These are phyloP conservation scores for Lamprotornis superbus DNA, from an alignment of 2,113 vertebrate species.

Conservation along the genomic window DNA sequence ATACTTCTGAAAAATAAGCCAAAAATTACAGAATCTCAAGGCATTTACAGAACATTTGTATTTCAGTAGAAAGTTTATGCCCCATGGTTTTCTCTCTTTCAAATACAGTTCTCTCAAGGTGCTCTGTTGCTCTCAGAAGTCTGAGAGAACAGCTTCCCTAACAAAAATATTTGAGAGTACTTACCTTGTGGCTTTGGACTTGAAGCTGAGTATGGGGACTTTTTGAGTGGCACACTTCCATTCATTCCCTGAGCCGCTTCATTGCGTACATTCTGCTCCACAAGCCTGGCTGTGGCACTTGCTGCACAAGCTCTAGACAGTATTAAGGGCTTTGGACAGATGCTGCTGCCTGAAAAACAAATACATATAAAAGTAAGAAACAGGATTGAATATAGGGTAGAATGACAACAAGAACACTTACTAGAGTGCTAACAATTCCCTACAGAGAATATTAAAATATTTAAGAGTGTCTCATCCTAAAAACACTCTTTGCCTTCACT, in stretches of 20 bases:
- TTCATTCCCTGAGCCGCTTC: conserved; percentile 76
- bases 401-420: background rate
- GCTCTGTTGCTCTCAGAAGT: background rate
- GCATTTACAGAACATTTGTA: background rate
- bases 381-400: background rate
- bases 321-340: conserved; percentile 64
- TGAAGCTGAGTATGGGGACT: conserved; percentile 46
- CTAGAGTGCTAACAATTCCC: background rate
- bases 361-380: background rate
- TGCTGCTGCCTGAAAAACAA: conserved; percentile 70
- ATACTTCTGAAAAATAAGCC: background rate
- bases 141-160: background rate
- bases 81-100: background rate
- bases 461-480: background rate
- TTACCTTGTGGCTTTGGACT: conserved; percentile 80
- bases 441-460: background rate
- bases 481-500: background rate
- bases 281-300: conserved; percentile 38
- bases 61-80: background rate
- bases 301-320: conserved; percentile 13
- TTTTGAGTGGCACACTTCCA: conserved; percentile 69
- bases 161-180: background rate
- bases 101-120: background rate
- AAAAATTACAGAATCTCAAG: background rate
- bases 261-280: conserved; percentile 49